These are phyloP conservation scores for Xiphias gladius DNA, from an alignment of 2,113 vertebrate species.

Conservation along the genomic window DNA sequence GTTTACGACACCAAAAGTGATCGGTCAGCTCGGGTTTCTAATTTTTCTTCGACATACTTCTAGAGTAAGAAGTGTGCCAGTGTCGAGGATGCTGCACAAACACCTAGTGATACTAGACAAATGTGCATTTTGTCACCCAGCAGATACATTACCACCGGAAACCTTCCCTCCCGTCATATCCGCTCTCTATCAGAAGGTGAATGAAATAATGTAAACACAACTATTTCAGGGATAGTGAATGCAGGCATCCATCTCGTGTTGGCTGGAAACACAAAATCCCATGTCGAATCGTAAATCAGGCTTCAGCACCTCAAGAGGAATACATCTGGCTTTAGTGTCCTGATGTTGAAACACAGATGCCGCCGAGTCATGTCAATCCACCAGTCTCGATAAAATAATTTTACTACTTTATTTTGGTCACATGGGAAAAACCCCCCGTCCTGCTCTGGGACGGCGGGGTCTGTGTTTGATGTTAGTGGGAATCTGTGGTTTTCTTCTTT, in stretches of 20 bases:
- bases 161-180: background rate
- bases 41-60: too few species aligned
- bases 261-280: background rate
- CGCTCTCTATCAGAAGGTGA: too few species aligned
- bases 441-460: background rate
- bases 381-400: background rate
- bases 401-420: background rate
- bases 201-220: too few species aligned
- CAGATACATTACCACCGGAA: too few species aligned
- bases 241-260: background rate
- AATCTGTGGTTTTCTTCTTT: background rate
- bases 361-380: background rate
- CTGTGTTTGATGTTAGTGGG: constrained; percentile 16
- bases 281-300: background rate
- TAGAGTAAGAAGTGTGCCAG: too few species aligned
- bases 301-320: background rate
- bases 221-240: background rate
- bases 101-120: too few species aligned
- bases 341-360: background rate
- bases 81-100: too few species aligned
- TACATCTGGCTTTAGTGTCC: background rate
- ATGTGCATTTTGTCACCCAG: too few species aligned
- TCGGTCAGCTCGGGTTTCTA: too few species aligned
- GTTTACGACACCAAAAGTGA: too few species aligned
- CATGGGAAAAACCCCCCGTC: background rate